Evolutionary conservation across 2,797 vertebrate species (phyloP).

Genomic region (Pristis pectinata): DNA sequence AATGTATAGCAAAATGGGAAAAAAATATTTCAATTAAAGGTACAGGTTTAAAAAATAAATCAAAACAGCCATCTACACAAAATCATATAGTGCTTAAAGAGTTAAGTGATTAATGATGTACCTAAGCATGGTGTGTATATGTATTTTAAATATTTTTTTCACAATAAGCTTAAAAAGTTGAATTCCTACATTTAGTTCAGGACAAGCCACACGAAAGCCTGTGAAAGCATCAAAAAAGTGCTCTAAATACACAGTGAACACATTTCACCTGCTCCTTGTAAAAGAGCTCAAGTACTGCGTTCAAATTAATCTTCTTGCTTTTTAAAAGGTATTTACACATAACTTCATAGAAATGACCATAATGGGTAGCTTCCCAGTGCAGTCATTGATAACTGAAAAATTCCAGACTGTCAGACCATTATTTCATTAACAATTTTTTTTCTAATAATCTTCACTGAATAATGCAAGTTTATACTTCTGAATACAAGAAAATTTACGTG

Average conservation of each 20-base stretch:
- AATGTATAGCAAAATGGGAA: background rate
- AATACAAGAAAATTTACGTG: constrained; percentile 37
- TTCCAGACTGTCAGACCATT: constrained; percentile 13
- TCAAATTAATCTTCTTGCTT: constrained; percentile 54
- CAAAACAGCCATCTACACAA: background rate
- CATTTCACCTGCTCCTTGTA: constrained; percentile 52
- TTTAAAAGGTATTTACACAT: constrained; percentile 27
- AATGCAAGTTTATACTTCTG: constrained; percentile 49
- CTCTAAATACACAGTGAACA: constrained; percentile 56
- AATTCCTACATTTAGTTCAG: constrained; percentile 28
- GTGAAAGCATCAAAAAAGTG: constrained; percentile 69
- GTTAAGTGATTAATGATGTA: background rate
- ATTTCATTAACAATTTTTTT: constrained; percentile 35
- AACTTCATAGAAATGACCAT: constrained; percentile 48
- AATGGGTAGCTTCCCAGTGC: constrained; percentile 53
- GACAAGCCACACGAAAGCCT: constrained; percentile 42
- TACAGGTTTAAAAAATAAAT: background rate
- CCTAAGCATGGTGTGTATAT: background rate
- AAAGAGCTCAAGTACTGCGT: constrained; percentile 65
- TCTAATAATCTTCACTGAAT: constrained; percentile 46
- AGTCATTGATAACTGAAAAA: constrained; percentile 46
- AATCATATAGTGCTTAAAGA: constrained; percentile 1
- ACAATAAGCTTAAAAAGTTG: background rate
- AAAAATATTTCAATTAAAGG: background rate
- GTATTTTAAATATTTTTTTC: constrained; percentile 16